A percentile compares a stretch with the other conserved stretches of the same genome.
Evolutionary conservation across 2,113 vertebrate genomes (phyloP).

Genomic region (Alethe castanea): DNA sequence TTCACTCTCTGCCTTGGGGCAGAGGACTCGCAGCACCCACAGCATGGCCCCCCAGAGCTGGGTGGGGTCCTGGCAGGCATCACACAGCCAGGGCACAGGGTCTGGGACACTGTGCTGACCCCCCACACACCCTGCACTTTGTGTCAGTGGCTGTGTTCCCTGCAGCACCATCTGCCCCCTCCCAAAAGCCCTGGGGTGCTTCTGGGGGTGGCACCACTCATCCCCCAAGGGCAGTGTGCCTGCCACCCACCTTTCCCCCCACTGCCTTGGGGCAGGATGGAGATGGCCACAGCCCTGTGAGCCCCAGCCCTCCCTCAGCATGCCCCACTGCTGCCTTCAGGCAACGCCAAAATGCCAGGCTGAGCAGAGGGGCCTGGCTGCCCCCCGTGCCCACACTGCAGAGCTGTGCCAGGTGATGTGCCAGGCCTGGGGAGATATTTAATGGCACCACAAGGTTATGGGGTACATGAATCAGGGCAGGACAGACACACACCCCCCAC

Average conservation of each 20-base stretch:
- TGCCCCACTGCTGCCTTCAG: fast-evolving
- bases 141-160: background rate
- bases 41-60: background rate
- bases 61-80: background rate
- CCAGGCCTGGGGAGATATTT: conserved; percentile 18
- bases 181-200: background rate
- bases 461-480: background rate
- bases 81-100: background rate
- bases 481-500: no score
- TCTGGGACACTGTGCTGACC: background rate
- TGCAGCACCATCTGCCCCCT: background rate
- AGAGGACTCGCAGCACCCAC: background rate
- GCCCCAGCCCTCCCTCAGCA: background rate
- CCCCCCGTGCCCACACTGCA: fast-evolving
- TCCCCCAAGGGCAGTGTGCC: background rate
- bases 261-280: background rate
- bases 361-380: background rate
- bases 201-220: background rate
- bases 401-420: background rate
- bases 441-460: conserved; percentile 21
- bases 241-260: no score
- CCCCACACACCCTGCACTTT: fast-evolving
- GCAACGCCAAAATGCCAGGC: background rate
- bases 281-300: background rate
- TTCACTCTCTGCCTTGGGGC: background rate